Evolutionary conservation across 2,113 vertebrate genomes (phyloP).

Genomic region (Ancistrus triradiatus): DNA sequence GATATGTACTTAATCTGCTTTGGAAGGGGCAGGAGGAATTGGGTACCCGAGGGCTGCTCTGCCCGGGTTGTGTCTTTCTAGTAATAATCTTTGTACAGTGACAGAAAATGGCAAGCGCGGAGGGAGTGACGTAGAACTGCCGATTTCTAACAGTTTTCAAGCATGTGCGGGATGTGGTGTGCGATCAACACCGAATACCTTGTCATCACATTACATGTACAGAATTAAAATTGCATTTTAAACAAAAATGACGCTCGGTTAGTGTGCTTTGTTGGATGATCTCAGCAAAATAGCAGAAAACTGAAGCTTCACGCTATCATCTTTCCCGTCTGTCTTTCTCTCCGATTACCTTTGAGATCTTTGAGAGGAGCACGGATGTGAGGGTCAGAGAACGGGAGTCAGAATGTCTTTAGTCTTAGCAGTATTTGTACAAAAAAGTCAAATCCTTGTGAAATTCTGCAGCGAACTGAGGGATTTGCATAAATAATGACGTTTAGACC

Average conservation of each 20-base stretch:
- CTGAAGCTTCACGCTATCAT: too few species aligned
- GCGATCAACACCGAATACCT: conserved; percentile 48
- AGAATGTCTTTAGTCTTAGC: conserved; percentile 15
- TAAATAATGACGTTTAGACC: neutral
- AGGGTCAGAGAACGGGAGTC: too few species aligned
- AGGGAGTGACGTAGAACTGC: conserved; percentile 11
- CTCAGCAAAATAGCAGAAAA: neutral
- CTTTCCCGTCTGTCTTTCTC: too few species aligned
- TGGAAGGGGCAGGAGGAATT: conserved; percentile 7
- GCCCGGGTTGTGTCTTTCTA: conserved; percentile 20
- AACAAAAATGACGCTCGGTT: conserved; percentile 53
- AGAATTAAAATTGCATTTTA: conserved; percentile 67
- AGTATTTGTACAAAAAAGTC: conserved; percentile 25
- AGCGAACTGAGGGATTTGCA: conserved; percentile 68
- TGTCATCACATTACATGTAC: conserved; percentile 71
- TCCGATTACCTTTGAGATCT: neutral
- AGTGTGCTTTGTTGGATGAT: conserved; percentile 50
- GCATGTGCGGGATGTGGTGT: conserved; percentile 45
- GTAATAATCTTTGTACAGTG: conserved; percentile 36
- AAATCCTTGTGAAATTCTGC: conserved; percentile 70
- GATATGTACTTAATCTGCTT: conserved; percentile 35
- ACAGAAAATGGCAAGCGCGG: conserved; percentile 23
- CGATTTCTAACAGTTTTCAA: conserved; percentile 33
- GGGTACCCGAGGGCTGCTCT: neutral
- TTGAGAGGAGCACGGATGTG: neutral